These are phyloP conservation scores for Apis dorsata DNA, from an alignment of 1,140 invertebrate species.

Conservation along the genomic window DNA sequence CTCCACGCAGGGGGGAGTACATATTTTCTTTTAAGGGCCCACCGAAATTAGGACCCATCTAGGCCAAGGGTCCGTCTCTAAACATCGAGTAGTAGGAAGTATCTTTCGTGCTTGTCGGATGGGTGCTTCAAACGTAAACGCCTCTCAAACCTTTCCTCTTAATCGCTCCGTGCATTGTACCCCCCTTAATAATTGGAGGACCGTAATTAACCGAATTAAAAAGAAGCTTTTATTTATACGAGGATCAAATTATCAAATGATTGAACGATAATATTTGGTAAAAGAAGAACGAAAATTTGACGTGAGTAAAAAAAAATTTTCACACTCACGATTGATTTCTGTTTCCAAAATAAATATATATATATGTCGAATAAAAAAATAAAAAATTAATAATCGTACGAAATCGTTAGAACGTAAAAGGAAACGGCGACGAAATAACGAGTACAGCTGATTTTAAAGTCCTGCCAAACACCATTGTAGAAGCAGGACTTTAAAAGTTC, in stretches of 20 bases:
- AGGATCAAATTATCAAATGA: no score
- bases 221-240: no score
- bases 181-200: neutral
- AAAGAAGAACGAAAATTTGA: no score
- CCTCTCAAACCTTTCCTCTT: conserved; percentile 22
- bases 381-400: no score
- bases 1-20: conserved; percentile 29
- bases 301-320: no score
- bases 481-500: conserved; percentile 34
- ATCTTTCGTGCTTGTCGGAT: conserved; percentile 38
- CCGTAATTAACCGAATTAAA: neutral
- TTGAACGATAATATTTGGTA: no score
- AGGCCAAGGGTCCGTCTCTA: conserved; percentile 55
- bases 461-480: neutral
- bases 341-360: no score
- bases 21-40: conserved; percentile 56
- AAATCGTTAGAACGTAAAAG: neutral
- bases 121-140: conserved; percentile 28
- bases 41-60: conserved; percentile 59
- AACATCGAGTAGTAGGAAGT: conserved; percentile 58
- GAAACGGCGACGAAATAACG: neutral
- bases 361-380: no score
- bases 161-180: neutral
- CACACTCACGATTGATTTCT: no score
- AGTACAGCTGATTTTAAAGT: conserved; percentile 34